Conservation (phyloP, 2,797 vertebrate species). For the Odontamblyopus lacepedii region DNA sequence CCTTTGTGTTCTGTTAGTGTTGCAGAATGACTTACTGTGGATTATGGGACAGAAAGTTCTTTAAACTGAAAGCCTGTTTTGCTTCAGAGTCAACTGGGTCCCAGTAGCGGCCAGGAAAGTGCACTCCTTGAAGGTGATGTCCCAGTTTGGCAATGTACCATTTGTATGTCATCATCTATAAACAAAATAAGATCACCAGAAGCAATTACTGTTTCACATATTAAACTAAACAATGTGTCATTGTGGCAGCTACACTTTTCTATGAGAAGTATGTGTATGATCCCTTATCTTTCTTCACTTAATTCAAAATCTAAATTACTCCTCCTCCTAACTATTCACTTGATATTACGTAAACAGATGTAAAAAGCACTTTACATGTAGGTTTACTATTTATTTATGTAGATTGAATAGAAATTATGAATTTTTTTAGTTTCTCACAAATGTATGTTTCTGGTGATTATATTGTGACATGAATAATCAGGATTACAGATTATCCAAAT, state of each 20-base stretch:
- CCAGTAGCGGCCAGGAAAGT: conserved; percentile 89
- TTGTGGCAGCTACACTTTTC: not conserved
- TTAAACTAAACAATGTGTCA: not conserved
- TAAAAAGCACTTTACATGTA: no score
- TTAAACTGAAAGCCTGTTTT: conserved; percentile 89
- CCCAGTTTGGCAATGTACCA: conserved; percentile 94
- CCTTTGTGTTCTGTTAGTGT: conserved; percentile 11
- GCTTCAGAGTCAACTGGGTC: conserved; percentile 74
- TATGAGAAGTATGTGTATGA: not conserved
- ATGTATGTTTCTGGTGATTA: no score
- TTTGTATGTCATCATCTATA: conserved; percentile 95
- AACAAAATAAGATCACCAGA: conserved; percentile 14
- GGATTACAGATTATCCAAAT: no score
- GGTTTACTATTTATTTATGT: no score
- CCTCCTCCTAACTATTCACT: not conserved
- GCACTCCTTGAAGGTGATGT: conserved; percentile 84
- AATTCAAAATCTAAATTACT: not conserved
- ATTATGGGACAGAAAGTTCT: conserved; percentile 90
- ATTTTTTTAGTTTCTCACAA: no score
- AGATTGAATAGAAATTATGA: no score
- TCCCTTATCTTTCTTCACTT: not conserved
- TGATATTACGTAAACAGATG: no score
- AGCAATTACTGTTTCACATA: not conserved
- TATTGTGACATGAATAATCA: no score
- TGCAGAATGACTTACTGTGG: conserved; percentile 81